Evolutionary conservation across 2,888 invertebrate species (phyloP).

Genomic region (Lithophane semibrunnea): DNA sequence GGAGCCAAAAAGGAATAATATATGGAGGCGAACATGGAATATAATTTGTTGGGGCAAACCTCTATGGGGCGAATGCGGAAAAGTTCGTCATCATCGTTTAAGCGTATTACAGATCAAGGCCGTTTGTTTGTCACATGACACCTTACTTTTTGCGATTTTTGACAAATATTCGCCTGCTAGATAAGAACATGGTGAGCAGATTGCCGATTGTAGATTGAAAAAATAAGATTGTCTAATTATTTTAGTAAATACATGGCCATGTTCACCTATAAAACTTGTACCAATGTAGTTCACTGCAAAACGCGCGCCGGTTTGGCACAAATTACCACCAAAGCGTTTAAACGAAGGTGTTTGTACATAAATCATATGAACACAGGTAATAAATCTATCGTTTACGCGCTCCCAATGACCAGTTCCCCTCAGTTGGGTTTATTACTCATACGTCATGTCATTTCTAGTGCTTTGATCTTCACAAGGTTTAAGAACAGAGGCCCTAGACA

Average conservation of each 20-base stretch:
- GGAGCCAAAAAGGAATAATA: not conserved
- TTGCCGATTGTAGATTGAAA: not conserved
- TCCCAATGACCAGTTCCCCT: slow-evolving; percentile 32
- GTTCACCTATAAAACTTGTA: not conserved
- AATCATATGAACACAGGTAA: slow-evolving; percentile 22
- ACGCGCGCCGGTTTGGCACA: not conserved
- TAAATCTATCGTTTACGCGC: slow-evolving; percentile 51
- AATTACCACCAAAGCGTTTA: not conserved
- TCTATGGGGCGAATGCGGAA: not conserved
- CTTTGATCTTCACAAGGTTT: slow-evolving; percentile 8
- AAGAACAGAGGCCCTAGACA: not conserved
- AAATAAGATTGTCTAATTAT: not conserved
- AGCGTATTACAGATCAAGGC: not conserved
- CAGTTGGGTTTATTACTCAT: slow-evolving; percentile 37
- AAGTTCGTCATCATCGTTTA: too few relatives aligned
- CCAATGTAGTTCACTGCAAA: not conserved
- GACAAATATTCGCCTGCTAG: not conserved
- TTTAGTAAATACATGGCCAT: not conserved
- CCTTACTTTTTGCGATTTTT: not conserved
- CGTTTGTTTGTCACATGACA: not conserved
- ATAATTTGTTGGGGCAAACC: not conserved
- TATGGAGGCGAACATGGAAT: not conserved
- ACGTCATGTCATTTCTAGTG: slow-evolving; percentile 4
- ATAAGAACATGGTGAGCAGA: not conserved
- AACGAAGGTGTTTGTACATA: slow-evolving; percentile 14